These are phyloP conservation scores for Seriola aureovittata DNA, from an alignment of 2,113 vertebrate species.

Conservation along the genomic window DNA sequence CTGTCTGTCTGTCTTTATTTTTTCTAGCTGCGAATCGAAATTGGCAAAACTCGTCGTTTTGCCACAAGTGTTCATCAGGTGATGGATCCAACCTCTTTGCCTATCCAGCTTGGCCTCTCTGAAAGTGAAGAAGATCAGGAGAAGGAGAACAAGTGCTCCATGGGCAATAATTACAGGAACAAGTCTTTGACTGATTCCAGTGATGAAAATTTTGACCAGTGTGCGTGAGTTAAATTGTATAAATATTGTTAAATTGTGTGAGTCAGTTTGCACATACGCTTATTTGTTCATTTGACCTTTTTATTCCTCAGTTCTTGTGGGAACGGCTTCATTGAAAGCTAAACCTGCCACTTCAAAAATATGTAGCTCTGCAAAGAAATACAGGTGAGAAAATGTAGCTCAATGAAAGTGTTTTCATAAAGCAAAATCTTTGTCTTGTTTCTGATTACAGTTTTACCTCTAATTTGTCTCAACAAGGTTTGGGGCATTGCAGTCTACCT, in stretches of 20 bases:
- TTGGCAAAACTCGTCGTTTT: conserved; percentile 68
- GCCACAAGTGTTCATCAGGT: conserved; percentile 37
- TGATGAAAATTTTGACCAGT: conserved; percentile 84
- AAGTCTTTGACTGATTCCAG: conserved; percentile 70
- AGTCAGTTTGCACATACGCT: background rate
- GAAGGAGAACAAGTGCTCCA: conserved; percentile 72
- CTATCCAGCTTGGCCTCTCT: background rate
- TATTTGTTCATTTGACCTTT: background rate
- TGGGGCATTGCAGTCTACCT: background rate
- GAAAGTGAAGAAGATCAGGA: conserved; percentile 65
- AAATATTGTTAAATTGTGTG: background rate
- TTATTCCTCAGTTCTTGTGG: conserved; percentile 71
- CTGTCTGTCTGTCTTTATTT: background rate
- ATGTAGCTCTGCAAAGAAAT: conserved; percentile 57
- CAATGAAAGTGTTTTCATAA: background rate
- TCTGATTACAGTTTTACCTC: background rate
- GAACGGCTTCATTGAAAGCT: conserved; percentile 71
- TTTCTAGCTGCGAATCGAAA: conserved; percentile 60
- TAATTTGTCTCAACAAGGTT: background rate
- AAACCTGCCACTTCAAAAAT: conserved; percentile 57
- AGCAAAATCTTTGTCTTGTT: background rate
- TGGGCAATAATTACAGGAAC: conserved; percentile 8
- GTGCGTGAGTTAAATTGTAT: conserved; percentile 64
- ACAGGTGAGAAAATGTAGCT: conserved; percentile 50
- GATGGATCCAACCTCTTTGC: background rate